Percentiles rank a stretch among this genome's conserved stretches.
Evolutionary conservation across 1,140 invertebrate species (phyloP).

Genomic region (Temnothorax curvispinosus): DNA sequence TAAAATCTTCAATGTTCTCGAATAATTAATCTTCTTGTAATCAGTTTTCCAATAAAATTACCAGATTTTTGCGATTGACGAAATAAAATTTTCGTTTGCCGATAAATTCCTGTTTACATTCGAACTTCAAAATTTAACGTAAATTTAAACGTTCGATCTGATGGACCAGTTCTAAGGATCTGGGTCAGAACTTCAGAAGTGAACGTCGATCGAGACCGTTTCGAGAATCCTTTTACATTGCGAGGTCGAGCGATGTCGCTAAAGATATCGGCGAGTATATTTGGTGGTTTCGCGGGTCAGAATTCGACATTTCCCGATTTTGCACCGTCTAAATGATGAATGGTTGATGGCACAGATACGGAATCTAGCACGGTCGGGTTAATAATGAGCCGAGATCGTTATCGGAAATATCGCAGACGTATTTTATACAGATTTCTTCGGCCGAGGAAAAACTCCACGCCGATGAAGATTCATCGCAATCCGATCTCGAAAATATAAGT

Average conservation of each 20-base stretch:
- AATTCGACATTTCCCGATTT: conserved; percentile 34
- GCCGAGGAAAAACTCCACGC: not conserved
- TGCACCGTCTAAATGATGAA: conserved; percentile 49
- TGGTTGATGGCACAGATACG: conserved; percentile 38
- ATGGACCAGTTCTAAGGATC: conserved; percentile 18
- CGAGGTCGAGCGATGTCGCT: conserved; percentile 15
- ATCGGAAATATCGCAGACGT: conserved; percentile 31
- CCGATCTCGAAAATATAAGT: not conserved
- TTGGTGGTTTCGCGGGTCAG: not conserved
- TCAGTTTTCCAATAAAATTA: not conserved
- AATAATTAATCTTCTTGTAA: not conserved
- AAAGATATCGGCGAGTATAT: conserved; percentile 39
- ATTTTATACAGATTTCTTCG: conserved; percentile 37
- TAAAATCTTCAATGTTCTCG: not conserved
- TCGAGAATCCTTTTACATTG: conserved; percentile 9
- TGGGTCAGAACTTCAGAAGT: conserved; percentile 69
- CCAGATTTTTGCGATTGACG: no score
- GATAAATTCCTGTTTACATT: not conserved
- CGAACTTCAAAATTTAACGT: no score
- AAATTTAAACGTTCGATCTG: no score
- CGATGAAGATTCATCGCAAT: not conserved
- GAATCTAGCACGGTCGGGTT: conserved; percentile 1
- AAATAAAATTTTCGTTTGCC: not conserved
- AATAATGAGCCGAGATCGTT: conserved; percentile 46
- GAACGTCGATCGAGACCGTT: conserved; percentile 45